Conservation (phyloP, 2,888 invertebrate species). For the Dilophus febrilis region DNA sequence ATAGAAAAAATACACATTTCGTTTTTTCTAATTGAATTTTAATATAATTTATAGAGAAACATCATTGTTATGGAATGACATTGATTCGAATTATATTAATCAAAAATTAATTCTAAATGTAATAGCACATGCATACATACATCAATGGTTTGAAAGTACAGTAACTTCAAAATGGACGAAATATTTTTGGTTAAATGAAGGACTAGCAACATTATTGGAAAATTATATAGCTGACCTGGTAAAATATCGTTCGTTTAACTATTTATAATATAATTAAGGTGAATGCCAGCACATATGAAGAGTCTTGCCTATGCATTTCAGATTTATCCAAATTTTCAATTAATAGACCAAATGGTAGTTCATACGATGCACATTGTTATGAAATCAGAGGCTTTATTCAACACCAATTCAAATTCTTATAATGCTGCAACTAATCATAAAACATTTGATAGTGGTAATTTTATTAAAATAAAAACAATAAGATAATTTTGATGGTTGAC, state of each 20-base stretch:
- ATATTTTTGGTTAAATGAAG: slow-evolving; percentile 41
- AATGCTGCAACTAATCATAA: slow-evolving; percentile 69
- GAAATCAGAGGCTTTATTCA: slow-evolving; percentile 49
- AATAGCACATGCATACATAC: slow-evolving; percentile 41
- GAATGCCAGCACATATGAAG: too few relatives aligned
- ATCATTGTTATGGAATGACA: background rate
- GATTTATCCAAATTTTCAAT: slow-evolving; percentile 46
- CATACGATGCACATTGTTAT: slow-evolving; percentile 58
- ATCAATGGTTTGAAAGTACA: slow-evolving; percentile 69
- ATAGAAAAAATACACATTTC: too few relatives aligned
- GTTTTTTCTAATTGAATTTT: too few relatives aligned
- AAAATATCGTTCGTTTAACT: too few relatives aligned
- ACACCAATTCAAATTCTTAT: slow-evolving; percentile 65
- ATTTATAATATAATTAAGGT: too few relatives aligned
- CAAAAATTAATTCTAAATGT: slow-evolving; percentile 28
- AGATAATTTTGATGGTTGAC: too few relatives aligned
- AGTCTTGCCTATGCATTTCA: too few relatives aligned
- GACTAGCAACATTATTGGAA: slow-evolving; percentile 49
- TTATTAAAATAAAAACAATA: too few relatives aligned
- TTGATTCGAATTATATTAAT: background rate
- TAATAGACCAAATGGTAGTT: slow-evolving; percentile 60
- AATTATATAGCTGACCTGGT: background rate
- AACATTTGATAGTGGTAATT: slow-evolving; percentile 67
- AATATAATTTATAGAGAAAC: slow-evolving; percentile 1
- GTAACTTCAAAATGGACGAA: slow-evolving; percentile 55